Conservation (phyloP, 2,797 vertebrate species). For the Gambelia wislizenii region DNA sequence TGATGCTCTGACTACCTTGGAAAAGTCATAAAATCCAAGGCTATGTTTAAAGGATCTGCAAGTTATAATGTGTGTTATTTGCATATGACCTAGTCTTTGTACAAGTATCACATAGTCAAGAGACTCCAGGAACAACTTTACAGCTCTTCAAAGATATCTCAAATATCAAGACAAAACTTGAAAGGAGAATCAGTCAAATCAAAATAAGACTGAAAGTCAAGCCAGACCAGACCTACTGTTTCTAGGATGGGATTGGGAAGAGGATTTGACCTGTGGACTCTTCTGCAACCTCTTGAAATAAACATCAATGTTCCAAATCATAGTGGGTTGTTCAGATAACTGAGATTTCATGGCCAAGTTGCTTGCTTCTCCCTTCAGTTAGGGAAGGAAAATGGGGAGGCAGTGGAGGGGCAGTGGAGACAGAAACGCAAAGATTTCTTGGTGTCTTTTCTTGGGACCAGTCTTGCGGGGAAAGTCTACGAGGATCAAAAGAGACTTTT, state of each 20-base stretch:
- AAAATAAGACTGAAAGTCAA: not conserved
- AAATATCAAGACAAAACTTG: not conserved
- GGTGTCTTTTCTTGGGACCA: not conserved
- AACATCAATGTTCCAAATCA: not conserved
- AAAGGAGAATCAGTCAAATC: not conserved
- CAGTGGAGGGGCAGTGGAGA: no score
- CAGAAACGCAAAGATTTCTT: not conserved
- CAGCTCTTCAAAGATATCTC: not conserved
- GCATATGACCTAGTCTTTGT: not conserved
- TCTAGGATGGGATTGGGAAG: not conserved
- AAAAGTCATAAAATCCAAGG: slow-evolving; percentile 10
- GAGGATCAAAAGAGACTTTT: not conserved
- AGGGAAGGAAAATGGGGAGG: not conserved
- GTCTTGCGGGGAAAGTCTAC: not conserved
- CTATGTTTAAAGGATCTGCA: not conserved
- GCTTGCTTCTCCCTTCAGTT: not conserved
- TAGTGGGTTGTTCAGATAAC: not conserved
- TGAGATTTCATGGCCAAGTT: not conserved
- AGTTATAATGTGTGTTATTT: not conserved
- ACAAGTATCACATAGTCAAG: not conserved
- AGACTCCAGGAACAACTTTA: not conserved
- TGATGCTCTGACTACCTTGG: not conserved
- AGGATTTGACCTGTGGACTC: not conserved
- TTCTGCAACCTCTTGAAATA: not conserved
- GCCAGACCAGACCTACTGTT: not conserved